These are phyloP conservation scores for Drosophila equinoxialis DNA, from an alignment of 1,140 invertebrate species.

Conservation along the genomic window DNA sequence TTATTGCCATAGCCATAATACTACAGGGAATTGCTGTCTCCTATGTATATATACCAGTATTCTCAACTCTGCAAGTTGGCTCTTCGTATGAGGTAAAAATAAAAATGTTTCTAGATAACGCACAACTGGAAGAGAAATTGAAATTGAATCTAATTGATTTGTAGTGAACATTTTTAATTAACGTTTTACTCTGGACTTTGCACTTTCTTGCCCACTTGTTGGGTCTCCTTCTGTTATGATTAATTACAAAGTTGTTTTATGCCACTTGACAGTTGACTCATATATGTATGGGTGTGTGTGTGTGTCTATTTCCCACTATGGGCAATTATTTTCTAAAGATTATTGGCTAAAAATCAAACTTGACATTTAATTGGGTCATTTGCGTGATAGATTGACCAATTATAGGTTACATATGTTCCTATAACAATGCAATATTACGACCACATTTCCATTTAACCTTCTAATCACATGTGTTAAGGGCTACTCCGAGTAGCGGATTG, in stretches of 20 bases:
- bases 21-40: slow-evolving; percentile 88
- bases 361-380: background rate
- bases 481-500: background rate
- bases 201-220: slow-evolving; percentile 35
- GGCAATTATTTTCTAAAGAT: slow-evolving; percentile 2
- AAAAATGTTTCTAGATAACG: slow-evolving; percentile 7
- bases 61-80: slow-evolving; percentile 89
- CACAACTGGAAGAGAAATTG: slow-evolving; percentile 12
- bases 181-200: slow-evolving; percentile 55
- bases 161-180: slow-evolving; percentile 46
- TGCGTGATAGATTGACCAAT: background rate
- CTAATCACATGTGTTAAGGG: background rate
- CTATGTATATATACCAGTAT: slow-evolving; percentile 92
- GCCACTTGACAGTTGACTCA: slow-evolving; percentile 49
- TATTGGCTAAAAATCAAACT: background rate
- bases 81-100: slow-evolving; percentile 91
- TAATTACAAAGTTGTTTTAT: slow-evolving; percentile 50
- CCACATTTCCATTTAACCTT: background rate
- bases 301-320: background rate
- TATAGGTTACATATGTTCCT: background rate
- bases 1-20: slow-evolving; percentile 88
- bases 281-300: background rate
- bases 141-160: background rate
- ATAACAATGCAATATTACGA: background rate
- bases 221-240: slow-evolving; percentile 38